phyloP scores from a whole-genome alignment of 2,888 invertebrate species.

The Drosophila mulleri region DNA sequence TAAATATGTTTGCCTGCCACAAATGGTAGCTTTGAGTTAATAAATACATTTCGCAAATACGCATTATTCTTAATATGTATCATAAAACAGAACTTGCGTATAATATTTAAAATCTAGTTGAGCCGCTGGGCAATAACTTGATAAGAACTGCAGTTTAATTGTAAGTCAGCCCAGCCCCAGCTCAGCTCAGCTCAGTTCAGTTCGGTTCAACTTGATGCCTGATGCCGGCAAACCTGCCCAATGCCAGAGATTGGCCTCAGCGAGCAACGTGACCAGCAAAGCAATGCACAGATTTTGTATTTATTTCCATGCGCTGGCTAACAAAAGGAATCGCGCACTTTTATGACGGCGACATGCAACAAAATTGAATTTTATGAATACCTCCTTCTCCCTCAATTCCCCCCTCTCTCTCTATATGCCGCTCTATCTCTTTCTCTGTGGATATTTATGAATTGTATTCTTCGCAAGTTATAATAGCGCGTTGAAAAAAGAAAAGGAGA shows the following conservation, averaged over 20 bases:
- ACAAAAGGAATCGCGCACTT: conserved; percentile 79
- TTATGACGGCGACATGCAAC: conserved; percentile 80
- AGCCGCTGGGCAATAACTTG: conserved; percentile 39
- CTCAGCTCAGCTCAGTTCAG: too few relatives aligned
- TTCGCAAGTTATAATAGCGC: conserved; percentile 43
- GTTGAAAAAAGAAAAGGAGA: conserved; percentile 44
- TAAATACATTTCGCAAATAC: conserved; percentile 11
- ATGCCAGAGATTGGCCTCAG: conserved; percentile 27
- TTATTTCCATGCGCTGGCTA: conserved; percentile 65
- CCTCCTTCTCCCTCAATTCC: conserved; percentile 4
- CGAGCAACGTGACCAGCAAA: conserved; percentile 76
- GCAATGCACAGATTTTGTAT: conserved; percentile 80
- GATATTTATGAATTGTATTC: conserved; percentile 77
- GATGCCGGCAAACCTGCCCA: conserved; percentile 55
- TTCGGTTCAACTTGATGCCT: conserved; percentile 20
- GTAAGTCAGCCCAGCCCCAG: conserved; percentile 42
- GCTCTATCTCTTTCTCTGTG: conserved; percentile 11
- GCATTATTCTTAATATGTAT: conserved; percentile 6
- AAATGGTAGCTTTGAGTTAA: conserved; percentile 2
- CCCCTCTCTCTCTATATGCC: not conserved
- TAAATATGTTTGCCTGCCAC: conserved; percentile 10
- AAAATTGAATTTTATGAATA: conserved; percentile 81
- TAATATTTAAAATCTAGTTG: conserved; percentile 14
- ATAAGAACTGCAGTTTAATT: conserved; percentile 67
- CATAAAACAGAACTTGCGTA: conserved; percentile 17